Base-by-base conservation (phyloP, 1,140 invertebrate genomes). In the Druon quercuslanigerum region DNA sequence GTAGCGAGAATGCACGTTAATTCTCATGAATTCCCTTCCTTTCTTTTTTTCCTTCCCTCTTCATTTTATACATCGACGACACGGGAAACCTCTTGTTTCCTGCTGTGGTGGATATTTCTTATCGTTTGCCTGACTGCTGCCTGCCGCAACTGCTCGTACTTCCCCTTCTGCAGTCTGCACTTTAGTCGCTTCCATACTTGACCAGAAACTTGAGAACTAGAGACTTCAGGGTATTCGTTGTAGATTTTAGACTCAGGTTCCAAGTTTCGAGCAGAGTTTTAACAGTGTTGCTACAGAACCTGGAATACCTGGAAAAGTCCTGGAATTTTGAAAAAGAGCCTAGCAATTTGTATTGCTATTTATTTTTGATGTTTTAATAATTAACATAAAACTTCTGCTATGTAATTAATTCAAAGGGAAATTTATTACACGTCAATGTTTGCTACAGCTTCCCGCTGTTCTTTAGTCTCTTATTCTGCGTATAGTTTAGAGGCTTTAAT, bases 1-100 rank as follows among this genome's bases (percentile, higher is more conserved):
- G 50, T 66, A 66, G 60, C 60, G 40, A 66, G 60, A 66, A 66
- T 66, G 60, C 60, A 66, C 60, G 40, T 66, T 33, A 66, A 66
- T 66, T 66, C 60, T 33, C 60, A 66, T 66, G 57, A 60, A 60
- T 60, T 60, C 56, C 50, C 46, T 57, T 77, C 40, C 66, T 74
- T 46, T 60, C 54, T 16, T 40, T 11, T 76, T 40, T 33, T 51
- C 25, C 50, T 70, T 46, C 20, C 50, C 51, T 50, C 66, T 40
- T 20, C 33, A 11, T 66, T 66, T 66, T 66, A 46, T 46, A 46
- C 60, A 16, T 4, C 14, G 25, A 66, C 33, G 60, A 66, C 33
- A 66, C 60, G 60, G 60, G 60, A 66, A 66, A 66, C 60, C 60
- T 66, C 60, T 66, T 66, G 60, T 66, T 66, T 66, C 60, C 60